Base-by-base conservation (phyloP, 2,113 vertebrate genomes). In the Centropus bengalensis region DNA sequence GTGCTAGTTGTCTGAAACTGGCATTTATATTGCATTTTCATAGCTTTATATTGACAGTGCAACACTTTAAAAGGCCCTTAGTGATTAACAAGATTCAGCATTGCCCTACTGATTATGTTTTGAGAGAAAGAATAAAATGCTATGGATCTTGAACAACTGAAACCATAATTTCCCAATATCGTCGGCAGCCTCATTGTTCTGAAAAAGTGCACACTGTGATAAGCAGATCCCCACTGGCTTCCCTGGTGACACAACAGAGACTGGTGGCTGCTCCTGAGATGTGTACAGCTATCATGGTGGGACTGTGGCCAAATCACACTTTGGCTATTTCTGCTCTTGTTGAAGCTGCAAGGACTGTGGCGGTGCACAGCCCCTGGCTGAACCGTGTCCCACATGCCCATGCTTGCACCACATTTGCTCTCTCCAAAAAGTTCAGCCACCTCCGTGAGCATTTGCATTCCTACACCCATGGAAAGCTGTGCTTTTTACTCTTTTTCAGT, bases 81-180 rank as follows among this genome's bases (percentile, higher is more conserved):
- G 94, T 97, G 97, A 97, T 98, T 97, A 98, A 98, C 96, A 97
- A 96, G 96, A 95, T 91, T 97, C 78, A 78, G 86, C 97, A 98
- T 96, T 95, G 59, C 93, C 97, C 97, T 96, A 95, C 76, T 95
- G 96, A 93, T 95, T 97, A 94, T 55, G 74, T 96, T 97, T 90
- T 85, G 76, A 63, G 95, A 97, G 95, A 67, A 80, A 76, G 82
- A 91, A 92, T 96, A 98, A 98, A 98, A 96, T 2, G 40, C 94
- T 82, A 19, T 73, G 96, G 93, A 91, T 91, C 93, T 84, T 86
- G 63, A 96, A 94, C 80, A 44, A 88, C 96, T 44, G 78, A 91
- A 94, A 88, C 76, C 9, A 14, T 94, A 96, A 96, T 97, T 66
- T 78, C 44, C 88, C 70, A 47, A 21, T 78, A 86, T 74, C 93